Conservation (phyloP, 2,888 invertebrate genomes). For the Pseudoips prasinana region DNA sequence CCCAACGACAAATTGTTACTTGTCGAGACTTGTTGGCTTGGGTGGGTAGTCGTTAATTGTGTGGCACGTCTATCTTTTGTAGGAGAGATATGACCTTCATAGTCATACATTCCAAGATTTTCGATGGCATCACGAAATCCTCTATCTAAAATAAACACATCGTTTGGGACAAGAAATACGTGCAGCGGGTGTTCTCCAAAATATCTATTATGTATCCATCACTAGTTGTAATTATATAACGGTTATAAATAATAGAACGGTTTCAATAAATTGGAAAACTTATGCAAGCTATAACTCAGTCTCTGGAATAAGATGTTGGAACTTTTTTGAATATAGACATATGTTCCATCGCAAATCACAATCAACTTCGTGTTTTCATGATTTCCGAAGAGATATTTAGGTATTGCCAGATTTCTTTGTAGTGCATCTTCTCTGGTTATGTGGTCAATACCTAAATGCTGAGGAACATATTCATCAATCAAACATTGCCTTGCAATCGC, state of each 20-base stretch:
- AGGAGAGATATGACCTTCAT: background rate
- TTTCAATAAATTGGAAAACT: conserved; percentile 10
- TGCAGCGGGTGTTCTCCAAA: background rate
- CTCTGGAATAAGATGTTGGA: conserved; percentile 5
- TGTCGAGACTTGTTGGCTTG: conserved; percentile 2
- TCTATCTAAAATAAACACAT: conserved; percentile 1
- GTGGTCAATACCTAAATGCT: conserved; percentile 16
- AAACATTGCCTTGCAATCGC: conserved; percentile 26
- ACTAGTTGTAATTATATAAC: conserved; percentile 5
- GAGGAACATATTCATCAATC: conserved; percentile 11
- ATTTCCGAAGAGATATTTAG: conserved; percentile 6
- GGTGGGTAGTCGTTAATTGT: background rate
- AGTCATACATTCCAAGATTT: background rate
- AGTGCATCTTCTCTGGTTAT: conserved; percentile 14
- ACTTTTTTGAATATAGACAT: conserved; percentile 7
- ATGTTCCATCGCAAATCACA: conserved; percentile 12
- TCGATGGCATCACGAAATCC: conserved; percentile 1
- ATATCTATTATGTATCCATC: conserved; percentile 8
- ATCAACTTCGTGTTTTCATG: conserved; percentile 3
- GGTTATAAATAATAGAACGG: conserved; percentile 2
- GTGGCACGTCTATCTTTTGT: background rate
- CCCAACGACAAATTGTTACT: conserved; percentile 1
- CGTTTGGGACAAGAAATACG: background rate
- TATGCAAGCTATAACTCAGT: conserved; percentile 8
- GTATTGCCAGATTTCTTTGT: conserved; percentile 9